Conservation (phyloP, 2,113 vertebrate species). For the Willisornis vidua region DNA sequence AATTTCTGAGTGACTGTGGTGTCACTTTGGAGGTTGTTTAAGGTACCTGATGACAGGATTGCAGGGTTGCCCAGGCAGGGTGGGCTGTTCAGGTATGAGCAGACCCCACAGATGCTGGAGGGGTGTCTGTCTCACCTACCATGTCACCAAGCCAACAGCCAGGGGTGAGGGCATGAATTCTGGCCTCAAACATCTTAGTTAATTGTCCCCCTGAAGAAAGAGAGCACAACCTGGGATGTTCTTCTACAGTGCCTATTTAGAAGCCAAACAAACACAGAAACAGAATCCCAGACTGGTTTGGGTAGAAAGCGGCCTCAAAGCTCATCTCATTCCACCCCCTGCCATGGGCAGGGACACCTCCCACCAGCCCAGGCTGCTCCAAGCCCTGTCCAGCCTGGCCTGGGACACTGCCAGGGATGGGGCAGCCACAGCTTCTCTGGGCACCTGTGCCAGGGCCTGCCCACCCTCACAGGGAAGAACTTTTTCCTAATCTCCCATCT, state of each 20-base stretch:
- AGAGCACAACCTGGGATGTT: background rate
- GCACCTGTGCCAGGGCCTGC: background rate
- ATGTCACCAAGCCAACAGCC: background rate
- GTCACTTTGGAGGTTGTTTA: constrained; percentile 2
- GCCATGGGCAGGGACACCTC: background rate
- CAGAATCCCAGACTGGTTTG: background rate
- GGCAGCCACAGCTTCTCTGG: background rate
- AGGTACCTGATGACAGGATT: background rate
- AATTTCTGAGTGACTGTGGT: constrained; percentile 27
- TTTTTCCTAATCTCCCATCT: background rate
- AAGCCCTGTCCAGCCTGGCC: background rate
- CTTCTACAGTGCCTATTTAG: background rate
- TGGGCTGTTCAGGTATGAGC: background rate
- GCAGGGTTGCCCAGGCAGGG: background rate
- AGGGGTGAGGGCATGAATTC: background rate
- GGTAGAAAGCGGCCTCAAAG: background rate
- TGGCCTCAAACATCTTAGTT: no score
- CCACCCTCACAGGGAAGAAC: background rate
- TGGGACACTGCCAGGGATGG: background rate
- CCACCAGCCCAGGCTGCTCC: background rate
- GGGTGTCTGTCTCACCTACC: background rate
- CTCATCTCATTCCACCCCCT: accelerated
- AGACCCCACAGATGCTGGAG: accelerated
- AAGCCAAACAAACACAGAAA: background rate
- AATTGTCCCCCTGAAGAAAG: background rate